These are phyloP conservation scores for Drymodes brunneopygia DNA, from an alignment of 2,113 vertebrate genomes.

Conservation along the genomic window DNA sequence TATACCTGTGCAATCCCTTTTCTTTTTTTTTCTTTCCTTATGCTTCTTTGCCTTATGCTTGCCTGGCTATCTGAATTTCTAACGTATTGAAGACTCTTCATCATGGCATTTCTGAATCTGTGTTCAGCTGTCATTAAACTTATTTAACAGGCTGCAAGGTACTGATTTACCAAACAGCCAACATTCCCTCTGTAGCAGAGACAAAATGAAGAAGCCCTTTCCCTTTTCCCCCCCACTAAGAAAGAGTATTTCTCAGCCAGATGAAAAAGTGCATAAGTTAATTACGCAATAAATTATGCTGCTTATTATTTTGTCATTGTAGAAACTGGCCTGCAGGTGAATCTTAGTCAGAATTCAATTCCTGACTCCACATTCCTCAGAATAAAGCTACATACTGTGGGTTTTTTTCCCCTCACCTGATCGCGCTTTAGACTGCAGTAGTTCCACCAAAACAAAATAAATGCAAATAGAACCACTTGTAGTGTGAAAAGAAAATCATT, in stretches of 20 bases:
- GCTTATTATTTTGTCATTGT: background rate
- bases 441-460: background rate
- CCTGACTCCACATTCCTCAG: background rate
- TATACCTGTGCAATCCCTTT: background rate
- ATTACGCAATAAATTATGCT: background rate
- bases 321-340: background rate
- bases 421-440: background rate
- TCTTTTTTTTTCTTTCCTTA: background rate
- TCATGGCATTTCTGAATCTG: background rate
- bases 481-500: background rate
- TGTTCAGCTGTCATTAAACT: background rate
- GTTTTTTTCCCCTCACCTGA: accelerated
- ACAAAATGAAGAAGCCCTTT: background rate
- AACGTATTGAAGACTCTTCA: background rate
- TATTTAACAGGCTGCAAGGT: background rate
- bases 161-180: background rate
- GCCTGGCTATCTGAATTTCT: background rate
- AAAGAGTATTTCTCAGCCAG: background rate
- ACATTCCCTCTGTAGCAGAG: background rate
- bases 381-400: background rate
- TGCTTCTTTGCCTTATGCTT: background rate
- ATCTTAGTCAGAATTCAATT: background rate
- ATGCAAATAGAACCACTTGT: background rate
- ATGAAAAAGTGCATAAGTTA: background rate
- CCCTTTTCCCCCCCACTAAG: background rate